Base-by-base conservation (phyloP, 2,797 vertebrate genomes). In the Cuculus canorus region DNA sequence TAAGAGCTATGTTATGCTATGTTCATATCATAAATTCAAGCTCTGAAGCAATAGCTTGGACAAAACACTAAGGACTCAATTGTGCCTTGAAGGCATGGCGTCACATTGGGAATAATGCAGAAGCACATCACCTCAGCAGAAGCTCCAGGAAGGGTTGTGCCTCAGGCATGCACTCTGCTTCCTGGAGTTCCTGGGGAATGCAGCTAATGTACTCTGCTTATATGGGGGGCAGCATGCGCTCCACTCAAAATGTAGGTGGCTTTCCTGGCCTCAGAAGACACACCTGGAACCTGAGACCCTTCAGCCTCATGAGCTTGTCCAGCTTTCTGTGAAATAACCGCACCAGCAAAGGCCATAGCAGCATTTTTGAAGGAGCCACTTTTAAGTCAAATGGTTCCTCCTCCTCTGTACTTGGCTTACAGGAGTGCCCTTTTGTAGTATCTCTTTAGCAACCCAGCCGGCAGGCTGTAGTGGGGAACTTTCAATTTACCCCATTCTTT, bases 1-100 rank as follows among this genome's bases (percentile, higher is more conserved):
- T 96, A 96, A 96, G 92, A 96, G 88, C 94, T 96, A 95, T 80
- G 73, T 87, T 86, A 94, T 84, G 43, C 91, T 96, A 73, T 91
- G 81, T 68, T 94, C 84, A 82, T 86, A 90, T 71, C 69, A 90
- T 95, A 96, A 97, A 95, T 93, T 95, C 90, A 96, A 89, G 57
- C 82, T 96, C 75, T 68, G 79, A 95, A 93, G 92, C 96, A 96
- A 89, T 95, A 95, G 88, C 94, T 95, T 93, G 82, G 95, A 82
- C 93, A 94, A 94, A 96, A 96, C 90, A 92, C 64, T 75, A 35
- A 95, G 91, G 80, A 81, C 82, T 95, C 75, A 94, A 48, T 61
- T 77, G 92, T 96, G 88, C 91, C 91, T 96, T 80, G 91, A 80
- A 96, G 92, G 90, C 92, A 93, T 0, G 2, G 70, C 2, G n/a